Conservation (phyloP, 2,888 invertebrate genomes). For the Amaurobius ferox region DNA sequence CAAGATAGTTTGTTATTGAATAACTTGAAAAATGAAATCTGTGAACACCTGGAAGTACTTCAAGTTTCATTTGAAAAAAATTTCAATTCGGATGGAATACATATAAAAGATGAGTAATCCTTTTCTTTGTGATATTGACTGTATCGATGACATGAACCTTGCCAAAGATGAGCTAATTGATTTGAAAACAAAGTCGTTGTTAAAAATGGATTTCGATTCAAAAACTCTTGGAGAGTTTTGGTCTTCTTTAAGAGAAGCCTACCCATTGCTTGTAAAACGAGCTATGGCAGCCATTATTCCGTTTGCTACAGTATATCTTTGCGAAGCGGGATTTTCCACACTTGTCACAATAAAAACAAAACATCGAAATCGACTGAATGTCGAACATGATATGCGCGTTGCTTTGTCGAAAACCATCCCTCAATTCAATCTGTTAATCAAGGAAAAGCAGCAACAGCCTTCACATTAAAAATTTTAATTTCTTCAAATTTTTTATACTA, state of each 20-base stretch:
- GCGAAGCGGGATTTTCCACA: slow-evolving; percentile 50
- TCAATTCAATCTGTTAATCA: slow-evolving; percentile 51
- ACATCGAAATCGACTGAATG: slow-evolving; percentile 54
- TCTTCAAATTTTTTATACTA: slow-evolving; percentile 42
- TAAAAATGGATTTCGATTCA: slow-evolving; percentile 38
- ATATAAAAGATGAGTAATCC: slow-evolving; percentile 54
- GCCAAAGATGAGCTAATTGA: slow-evolving; percentile 52
- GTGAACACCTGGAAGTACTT: too few species aligned
- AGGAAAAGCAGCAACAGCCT: slow-evolving; percentile 47
- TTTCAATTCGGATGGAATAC: slow-evolving; percentile 28
- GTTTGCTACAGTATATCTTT: slow-evolving; percentile 58
- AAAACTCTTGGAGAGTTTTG: slow-evolving; percentile 4
- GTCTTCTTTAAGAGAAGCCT: slow-evolving; percentile 38
- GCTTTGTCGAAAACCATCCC: slow-evolving; percentile 50
- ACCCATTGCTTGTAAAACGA: slow-evolving; percentile 57
- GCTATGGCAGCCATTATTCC: slow-evolving; percentile 60
- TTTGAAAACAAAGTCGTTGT: slow-evolving; percentile 44
- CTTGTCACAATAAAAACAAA: slow-evolving; percentile 58
- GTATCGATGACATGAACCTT: slow-evolving; percentile 53
- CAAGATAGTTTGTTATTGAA: slow-evolving; percentile 26
- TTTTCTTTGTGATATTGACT: slow-evolving; percentile 61
- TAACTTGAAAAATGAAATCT: too few species aligned
- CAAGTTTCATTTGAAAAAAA: background rate
- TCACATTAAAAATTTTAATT: slow-evolving; percentile 49
- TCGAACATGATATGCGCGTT: slow-evolving; percentile 47